phyloP scores from a whole-genome alignment of 2,888 invertebrate species.

The Galerucella calmariensis region DNA sequence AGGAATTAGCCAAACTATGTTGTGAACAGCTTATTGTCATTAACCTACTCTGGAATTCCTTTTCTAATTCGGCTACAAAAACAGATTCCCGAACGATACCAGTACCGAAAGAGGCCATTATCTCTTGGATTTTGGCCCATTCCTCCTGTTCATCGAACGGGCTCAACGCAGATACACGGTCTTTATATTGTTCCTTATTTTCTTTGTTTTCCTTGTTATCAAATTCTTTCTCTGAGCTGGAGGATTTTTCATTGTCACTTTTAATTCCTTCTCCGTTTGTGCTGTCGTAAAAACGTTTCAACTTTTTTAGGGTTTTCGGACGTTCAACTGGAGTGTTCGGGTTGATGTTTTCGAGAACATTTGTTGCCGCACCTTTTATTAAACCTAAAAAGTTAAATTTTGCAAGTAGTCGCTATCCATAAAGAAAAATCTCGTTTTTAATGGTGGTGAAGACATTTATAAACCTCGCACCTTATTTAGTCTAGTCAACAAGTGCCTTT shows the following conservation, averaged over 20 bases:
- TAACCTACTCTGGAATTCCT: slow-evolving; percentile 80
- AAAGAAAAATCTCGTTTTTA: background rate
- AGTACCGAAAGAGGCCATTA: slow-evolving; percentile 93
- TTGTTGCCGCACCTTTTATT: slow-evolving; percentile 78
- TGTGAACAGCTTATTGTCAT: slow-evolving; percentile 75
- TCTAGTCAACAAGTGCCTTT: too few species aligned
- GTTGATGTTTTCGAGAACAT: slow-evolving; percentile 73
- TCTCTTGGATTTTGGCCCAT: slow-evolving; percentile 96
- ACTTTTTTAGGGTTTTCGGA: slow-evolving; percentile 79
- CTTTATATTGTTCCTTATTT: slow-evolving; percentile 61
- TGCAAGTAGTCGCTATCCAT: background rate
- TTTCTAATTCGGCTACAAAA: slow-evolving; percentile 81
- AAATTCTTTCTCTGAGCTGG: slow-evolving; percentile 61
- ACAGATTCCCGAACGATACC: slow-evolving; percentile 82
- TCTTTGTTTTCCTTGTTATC: slow-evolving; percentile 63
- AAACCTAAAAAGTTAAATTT: slow-evolving; percentile 69
- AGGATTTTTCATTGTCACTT: slow-evolving; percentile 61
- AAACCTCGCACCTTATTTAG: too few species aligned
- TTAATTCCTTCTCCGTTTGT: slow-evolving; percentile 56
- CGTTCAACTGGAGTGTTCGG: slow-evolving; percentile 71
- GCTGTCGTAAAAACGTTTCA: slow-evolving; percentile 79
- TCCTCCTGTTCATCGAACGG: slow-evolving; percentile 95
- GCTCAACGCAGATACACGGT: slow-evolving; percentile 75
- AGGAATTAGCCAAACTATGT: slow-evolving; percentile 65
- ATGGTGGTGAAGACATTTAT: too few species aligned